Evolutionary conservation across 92 coral and sea anemone genomes (phyloP).

Genomic region (Porites lobata): DNA sequence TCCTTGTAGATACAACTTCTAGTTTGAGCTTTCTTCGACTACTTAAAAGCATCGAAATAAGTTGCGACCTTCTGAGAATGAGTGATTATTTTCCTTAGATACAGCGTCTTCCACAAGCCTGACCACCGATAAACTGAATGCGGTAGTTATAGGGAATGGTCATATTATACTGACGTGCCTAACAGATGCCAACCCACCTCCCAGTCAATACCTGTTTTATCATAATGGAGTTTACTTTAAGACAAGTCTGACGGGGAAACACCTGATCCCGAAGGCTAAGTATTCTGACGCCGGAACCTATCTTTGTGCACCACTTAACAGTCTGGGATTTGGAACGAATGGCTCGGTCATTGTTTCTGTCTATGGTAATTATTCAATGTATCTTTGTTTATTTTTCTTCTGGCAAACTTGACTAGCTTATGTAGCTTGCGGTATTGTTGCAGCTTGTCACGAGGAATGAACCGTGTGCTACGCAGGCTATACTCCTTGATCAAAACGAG

Average conservation of each 20-base stretch:
- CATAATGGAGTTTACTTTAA: slow-evolving; percentile 52
- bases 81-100: slow-evolving; percentile 40
- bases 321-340: slow-evolving; percentile 61
- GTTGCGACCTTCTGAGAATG: too few relatives aligned
- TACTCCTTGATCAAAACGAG: too few relatives aligned
- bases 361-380: slow-evolving; percentile 56
- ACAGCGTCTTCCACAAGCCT: slow-evolving; percentile 68
- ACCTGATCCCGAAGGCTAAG: slow-evolving; percentile 60
- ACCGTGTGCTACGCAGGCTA: too few relatives aligned
- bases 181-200: slow-evolving; percentile 80
- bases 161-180: slow-evolving; percentile 68
- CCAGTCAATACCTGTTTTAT: slow-evolving; percentile 71
- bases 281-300: slow-evolving; percentile 71
- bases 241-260: slow-evolving; percentile 52
- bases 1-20: too few relatives aligned
- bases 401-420: too few relatives aligned
- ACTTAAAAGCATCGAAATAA: too few relatives aligned
- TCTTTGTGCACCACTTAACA: slow-evolving; percentile 65
- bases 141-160: slow-evolving; percentile 76
- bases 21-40: too few relatives aligned
- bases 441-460: too few relatives aligned
- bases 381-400: too few relatives aligned
- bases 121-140: slow-evolving; percentile 61
- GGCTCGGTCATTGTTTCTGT: slow-evolving; percentile 60
- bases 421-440: too few relatives aligned